These are phyloP conservation scores for Macropis europaea DNA, from an alignment of 2,888 invertebrate genomes.

Conservation along the genomic window DNA sequence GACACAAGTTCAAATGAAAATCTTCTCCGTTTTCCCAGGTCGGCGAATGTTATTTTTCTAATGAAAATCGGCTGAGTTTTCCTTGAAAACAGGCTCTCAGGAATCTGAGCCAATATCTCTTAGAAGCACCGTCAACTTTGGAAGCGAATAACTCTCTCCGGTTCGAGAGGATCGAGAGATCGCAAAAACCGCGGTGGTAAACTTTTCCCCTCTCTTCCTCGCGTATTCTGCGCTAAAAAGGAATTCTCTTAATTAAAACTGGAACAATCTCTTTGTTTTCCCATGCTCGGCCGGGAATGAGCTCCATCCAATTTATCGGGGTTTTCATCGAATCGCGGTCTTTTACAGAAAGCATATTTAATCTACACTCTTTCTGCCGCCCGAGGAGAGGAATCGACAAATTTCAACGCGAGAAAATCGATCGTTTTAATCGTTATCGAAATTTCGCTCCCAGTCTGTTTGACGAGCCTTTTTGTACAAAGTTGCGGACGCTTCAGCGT, in stretches of 20 bases:
- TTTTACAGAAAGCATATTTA: neutral
- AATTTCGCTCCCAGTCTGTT: conserved; percentile 1
- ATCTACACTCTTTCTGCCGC: neutral
- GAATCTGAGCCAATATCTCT: conserved; percentile 22
- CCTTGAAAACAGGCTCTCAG: conserved; percentile 20
- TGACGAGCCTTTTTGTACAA: neutral
- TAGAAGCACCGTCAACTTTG: neutral
- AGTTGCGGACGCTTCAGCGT: neutral
- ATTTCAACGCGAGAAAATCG: neutral
- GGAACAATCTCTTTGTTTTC: conserved; percentile 6
- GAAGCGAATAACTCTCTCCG: neutral
- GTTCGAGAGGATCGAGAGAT: conserved; percentile 1
- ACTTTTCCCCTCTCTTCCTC: neutral
- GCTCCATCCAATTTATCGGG: neutral
- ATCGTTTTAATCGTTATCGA: neutral
- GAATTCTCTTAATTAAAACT: conserved; percentile 41
- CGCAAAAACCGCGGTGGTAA: conserved; percentile 6
- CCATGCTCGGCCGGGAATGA: neutral
- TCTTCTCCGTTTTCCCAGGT: neutral
- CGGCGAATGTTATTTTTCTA: conserved; percentile 1
- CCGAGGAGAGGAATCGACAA: neutral
- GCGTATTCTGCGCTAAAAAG: neutral
- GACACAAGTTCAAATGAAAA: neutral
- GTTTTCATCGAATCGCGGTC: neutral
- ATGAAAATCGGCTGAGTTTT: conserved; percentile 15